phyloP scores from a whole-genome alignment of 1,140 invertebrate genomes.

The Antheraea mylitta region DNA sequence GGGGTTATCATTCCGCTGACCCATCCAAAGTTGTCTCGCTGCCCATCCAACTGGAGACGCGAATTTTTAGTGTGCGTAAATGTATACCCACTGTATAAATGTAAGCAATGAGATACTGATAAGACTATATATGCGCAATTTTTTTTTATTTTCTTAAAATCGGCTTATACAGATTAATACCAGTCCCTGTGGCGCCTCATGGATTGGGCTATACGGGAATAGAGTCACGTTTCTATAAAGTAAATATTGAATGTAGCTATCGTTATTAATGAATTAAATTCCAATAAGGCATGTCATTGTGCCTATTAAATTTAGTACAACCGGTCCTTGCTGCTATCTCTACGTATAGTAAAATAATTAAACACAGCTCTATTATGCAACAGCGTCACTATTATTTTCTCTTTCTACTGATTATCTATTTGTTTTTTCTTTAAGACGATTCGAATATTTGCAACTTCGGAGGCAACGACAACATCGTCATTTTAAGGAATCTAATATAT shows the following conservation, averaged over 20 bases:
- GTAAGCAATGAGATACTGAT: background rate
- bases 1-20: slow-evolving; percentile 61
- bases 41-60: slow-evolving; percentile 32
- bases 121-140: background rate
- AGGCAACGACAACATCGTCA: no score
- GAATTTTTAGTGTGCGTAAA: slow-evolving; percentile 35
- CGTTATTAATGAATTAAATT: background rate
- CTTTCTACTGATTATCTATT: no score
- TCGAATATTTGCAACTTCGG: no score
- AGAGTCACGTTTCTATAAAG: background rate
- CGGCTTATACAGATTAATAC: background rate
- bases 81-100: background rate
- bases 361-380: no score
- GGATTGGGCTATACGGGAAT: background rate
- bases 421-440: no score
- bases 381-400: no score
- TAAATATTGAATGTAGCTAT: background rate
- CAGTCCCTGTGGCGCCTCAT: background rate
- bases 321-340: no score
- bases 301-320: no score
- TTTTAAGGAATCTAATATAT: no score
- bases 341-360: no score
- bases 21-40: slow-evolving; percentile 45
- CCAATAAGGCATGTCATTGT: background rate
- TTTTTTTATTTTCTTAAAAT: background rate